A percentile compares a stretch with the other conserved stretches of the same genome.
Evolutionary conservation across 2,888 invertebrate genomes (phyloP).

Genomic region (Acronicta aceris): DNA sequence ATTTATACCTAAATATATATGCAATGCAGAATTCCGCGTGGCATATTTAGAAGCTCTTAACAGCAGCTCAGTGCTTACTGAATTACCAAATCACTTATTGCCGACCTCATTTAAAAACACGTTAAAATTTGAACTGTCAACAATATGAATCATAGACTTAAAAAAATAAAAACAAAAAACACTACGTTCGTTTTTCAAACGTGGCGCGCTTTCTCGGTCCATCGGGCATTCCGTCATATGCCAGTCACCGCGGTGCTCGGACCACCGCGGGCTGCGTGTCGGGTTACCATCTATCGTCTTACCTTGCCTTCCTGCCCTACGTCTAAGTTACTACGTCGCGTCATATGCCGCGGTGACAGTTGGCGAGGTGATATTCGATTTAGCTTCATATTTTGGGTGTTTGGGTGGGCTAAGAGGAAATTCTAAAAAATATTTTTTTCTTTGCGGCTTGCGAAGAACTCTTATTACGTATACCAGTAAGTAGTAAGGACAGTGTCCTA

Average conservation of each 20-base stretch:
- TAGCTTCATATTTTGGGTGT: conserved; percentile 69
- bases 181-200: conserved; percentile 75
- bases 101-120: conserved; percentile 10
- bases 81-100: background rate
- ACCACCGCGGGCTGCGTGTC: conserved; percentile 84
- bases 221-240: conserved; percentile 88
- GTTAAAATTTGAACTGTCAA: conserved; percentile 53
- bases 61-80: background rate
- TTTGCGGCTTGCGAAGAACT: conserved; percentile 11
- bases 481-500: too few relatives aligned
- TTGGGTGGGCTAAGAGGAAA: conserved; percentile 66
- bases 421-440: too few relatives aligned
- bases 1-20: too few relatives aligned
- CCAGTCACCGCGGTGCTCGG: conserved; percentile 81
- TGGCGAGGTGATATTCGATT: conserved; percentile 74
- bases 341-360: conserved; percentile 82
- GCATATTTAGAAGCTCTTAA: background rate
- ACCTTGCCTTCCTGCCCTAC: conserved; percentile 86
- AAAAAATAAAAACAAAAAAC: conserved; percentile 60
- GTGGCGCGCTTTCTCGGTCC: conserved; percentile 87
- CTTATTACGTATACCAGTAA: too few relatives aligned
- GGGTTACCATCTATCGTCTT: conserved; percentile 87
- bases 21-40: background rate
- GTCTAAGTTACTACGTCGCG: conserved; percentile 87
- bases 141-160: conserved; percentile 64